These are phyloP conservation scores for Drosophila ochracea DNA, from an alignment of 2,888 invertebrate species.

Conservation along the genomic window DNA sequence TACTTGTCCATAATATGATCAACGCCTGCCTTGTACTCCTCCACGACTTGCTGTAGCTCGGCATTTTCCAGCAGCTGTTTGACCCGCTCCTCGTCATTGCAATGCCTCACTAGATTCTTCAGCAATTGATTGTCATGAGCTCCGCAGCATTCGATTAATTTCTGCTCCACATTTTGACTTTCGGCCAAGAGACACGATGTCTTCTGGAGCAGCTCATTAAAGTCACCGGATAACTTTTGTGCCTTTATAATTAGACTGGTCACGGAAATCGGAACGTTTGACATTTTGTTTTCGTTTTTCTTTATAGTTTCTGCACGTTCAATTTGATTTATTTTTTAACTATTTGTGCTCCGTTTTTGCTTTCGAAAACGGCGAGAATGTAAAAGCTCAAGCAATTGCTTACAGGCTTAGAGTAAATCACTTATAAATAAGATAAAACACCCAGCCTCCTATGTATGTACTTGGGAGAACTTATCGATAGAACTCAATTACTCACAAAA, in stretches of 20 bases:
- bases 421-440: not conserved
- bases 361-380: not conserved
- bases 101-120: conserved; percentile 52
- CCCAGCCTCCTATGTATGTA: not conserved
- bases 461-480: not conserved
- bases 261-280: not conserved
- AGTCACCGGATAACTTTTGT: conserved; percentile 23
- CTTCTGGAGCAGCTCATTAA: conserved; percentile 36
- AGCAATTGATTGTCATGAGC: conserved; percentile 50
- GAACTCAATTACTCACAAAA: not conserved
- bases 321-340: conserved; percentile 25
- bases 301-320: not conserved
- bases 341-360: not conserved
- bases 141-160: conserved; percentile 33
- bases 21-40: conserved; percentile 46
- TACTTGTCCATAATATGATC: conserved; percentile 51
- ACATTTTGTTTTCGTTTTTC: conserved; percentile 16
- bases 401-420: not conserved
- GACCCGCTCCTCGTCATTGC: conserved; percentile 36
- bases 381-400: not conserved
- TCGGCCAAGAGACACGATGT: conserved; percentile 49
- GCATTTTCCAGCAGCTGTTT: conserved; percentile 50
- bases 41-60: conserved; percentile 52
- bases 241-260: conserved; percentile 28
- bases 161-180: conserved; percentile 29